Conservation (phyloP, 92 coral and sea anemone species). For the Parazoanthus swiftii region DNA sequence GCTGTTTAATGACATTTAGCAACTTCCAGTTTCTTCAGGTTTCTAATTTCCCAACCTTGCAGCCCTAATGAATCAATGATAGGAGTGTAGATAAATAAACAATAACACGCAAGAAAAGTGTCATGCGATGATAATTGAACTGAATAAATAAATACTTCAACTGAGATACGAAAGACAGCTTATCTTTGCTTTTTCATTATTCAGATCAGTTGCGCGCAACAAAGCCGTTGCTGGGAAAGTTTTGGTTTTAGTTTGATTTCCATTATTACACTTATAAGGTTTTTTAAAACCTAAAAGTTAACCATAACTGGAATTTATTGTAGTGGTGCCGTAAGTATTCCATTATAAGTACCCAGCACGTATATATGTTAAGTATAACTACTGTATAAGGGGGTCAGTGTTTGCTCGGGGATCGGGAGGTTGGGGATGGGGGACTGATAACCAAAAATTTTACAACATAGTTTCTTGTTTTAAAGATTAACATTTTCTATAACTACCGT, state of each 20-base stretch:
- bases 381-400: neutral
- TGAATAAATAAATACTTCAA: neutral
- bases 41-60: neutral
- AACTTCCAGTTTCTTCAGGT: neutral
- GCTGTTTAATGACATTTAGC: neutral
- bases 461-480: neutral
- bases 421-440: neutral
- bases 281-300: too few relatives aligned
- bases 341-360: too few relatives aligned
- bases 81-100: neutral
- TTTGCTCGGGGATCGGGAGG: neutral
- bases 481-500: neutral
- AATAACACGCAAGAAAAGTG: neutral
- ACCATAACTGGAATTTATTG: too few relatives aligned
- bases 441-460: neutral
- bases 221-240: neutral
- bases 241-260: too few relatives aligned
- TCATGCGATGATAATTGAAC: conserved; percentile 6
- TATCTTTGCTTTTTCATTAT: neutral
- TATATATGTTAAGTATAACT: too few relatives aligned
- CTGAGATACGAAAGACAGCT: neutral
- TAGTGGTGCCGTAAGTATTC: too few relatives aligned
- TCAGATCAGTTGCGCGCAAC: neutral
- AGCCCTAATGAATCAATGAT: neutral
- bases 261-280: too few relatives aligned